Conservation (phyloP, 2,888 invertebrate species). For the Ephialtes manifestator region DNA sequence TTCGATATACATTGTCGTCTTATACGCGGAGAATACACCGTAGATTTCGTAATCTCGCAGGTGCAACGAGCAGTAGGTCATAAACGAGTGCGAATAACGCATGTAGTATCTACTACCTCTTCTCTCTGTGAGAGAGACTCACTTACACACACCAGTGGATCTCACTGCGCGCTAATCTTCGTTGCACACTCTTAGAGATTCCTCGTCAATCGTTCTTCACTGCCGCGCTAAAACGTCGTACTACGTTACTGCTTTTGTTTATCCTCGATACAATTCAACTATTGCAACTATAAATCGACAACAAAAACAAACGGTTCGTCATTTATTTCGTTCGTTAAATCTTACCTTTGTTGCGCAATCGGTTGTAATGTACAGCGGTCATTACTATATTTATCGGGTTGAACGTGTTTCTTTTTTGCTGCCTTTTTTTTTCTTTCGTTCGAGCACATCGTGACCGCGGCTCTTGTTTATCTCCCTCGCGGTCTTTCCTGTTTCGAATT, state of each 20-base stretch:
- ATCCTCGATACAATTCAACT: neutral
- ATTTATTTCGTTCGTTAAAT: neutral
- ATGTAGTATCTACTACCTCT: neutral
- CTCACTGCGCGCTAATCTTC: neutral
- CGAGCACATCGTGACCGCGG: neutral
- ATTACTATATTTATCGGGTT: neutral
- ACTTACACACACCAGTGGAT: neutral
- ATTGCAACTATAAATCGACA: no score
- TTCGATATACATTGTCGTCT: neutral
- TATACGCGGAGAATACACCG: neutral
- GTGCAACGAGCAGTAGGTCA: slow-evolving; percentile 62
- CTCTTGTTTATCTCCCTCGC: neutral
- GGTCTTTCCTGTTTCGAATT: neutral
- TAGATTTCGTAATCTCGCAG: slow-evolving; percentile 55
- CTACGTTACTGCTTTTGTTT: neutral
- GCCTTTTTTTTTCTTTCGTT: neutral
- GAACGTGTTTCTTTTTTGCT: neutral
- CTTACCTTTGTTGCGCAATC: neutral
- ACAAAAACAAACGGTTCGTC: no score
- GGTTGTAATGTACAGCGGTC: neutral
- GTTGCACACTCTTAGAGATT: neutral
- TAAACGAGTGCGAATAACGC: slow-evolving; percentile 42
- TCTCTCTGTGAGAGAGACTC: neutral
- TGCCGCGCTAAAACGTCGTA: neutral
- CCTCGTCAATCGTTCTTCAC: neutral